Evolutionary conservation across 2,797 vertebrate genomes (phyloP), one percentile per base, ranked within the genome.

Genomic region (Lepus townsendii): DNA sequence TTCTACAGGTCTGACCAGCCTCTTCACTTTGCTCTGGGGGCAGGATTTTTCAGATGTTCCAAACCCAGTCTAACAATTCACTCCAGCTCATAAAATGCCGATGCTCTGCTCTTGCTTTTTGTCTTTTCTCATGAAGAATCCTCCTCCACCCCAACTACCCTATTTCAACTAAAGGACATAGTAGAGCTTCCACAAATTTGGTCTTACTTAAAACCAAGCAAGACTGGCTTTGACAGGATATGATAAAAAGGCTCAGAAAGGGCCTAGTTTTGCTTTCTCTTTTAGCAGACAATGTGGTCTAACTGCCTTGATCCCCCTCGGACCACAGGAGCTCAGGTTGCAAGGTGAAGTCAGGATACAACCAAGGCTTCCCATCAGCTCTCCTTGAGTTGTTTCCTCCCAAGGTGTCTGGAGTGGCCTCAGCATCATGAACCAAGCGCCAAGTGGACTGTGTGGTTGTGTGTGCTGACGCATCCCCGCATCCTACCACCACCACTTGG

Each of bases 361-460:
- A 8, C 75, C 30, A 13, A 35, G 66, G 63, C 50, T 80, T 38
- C 13, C 1, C 5, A 14, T 42, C 83, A 50, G 11, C 63, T 75
- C 22, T 11, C 4, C 42, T 65, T 35, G 65, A 9, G n/a, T 42
- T 62, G 60, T 68, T 62, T 13, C 26, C 60, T 32, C 57, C 35
- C 35, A 22, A 1, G 26, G 50, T 14, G 7, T 32, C 42, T 13
- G 14, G 24, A 32, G 91, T 27, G 71, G 2, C 10, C 47, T 35
- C 13, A 2, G 68, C 20, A 5, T 5, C 1, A 16, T 0, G 1
- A 52, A 7, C 73, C 20, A 5, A 24, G 26, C 12, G 32, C 9
- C 0, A 2, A 1, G 63, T 4, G 0, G 7, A 0, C n/a, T 7
- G 20, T 5, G 47, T 47, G 50, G 19, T 1, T 24, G 14, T 47